Conservation (phyloP, 2,113 vertebrate species). For the Orcinus orca region DNA sequence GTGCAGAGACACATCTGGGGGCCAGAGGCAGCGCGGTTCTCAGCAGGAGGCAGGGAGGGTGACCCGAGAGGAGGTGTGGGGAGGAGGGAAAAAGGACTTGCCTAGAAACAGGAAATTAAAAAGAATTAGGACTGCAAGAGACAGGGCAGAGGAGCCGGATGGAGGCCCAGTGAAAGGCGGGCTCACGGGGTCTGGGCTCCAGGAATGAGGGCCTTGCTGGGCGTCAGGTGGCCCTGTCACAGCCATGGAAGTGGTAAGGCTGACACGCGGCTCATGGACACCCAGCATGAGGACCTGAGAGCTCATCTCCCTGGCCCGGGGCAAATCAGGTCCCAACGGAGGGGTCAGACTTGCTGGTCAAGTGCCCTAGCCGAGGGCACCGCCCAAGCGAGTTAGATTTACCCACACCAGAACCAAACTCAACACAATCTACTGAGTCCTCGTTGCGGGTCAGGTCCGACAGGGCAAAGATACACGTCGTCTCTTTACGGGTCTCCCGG, state of each 20-base stretch:
- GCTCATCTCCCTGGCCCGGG: not conserved
- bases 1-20: slow-evolving; percentile 53
- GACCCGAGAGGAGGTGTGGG: slow-evolving; percentile 10
- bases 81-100: not conserved
- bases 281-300: fast-evolving
- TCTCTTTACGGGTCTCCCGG: not conserved
- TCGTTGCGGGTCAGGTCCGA: not conserved
- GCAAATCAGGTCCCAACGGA: not conserved
- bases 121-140: slow-evolving; percentile 15
- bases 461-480: fast-evolving
- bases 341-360: not conserved
- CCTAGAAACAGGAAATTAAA: slow-evolving; percentile 70
- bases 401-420: not conserved
- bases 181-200: not conserved
- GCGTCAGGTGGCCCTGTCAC: not conserved
- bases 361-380: not conserved
- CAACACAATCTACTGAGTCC: not conserved
- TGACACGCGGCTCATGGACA: fast-evolving
- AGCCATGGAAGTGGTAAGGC: fast-evolving
- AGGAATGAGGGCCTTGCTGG: not conserved
- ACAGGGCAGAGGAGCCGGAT: not conserved
- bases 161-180: not conserved
- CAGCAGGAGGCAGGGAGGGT: slow-evolving; percentile 43
- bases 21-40: slow-evolving; percentile 25
- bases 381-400: fast-evolving